A percentile compares a stretch with the other conserved stretches of the same genome.
phyloP scores from a whole-genome alignment of 2,888 invertebrate genomes.

The Nycteola revayana region DNA sequence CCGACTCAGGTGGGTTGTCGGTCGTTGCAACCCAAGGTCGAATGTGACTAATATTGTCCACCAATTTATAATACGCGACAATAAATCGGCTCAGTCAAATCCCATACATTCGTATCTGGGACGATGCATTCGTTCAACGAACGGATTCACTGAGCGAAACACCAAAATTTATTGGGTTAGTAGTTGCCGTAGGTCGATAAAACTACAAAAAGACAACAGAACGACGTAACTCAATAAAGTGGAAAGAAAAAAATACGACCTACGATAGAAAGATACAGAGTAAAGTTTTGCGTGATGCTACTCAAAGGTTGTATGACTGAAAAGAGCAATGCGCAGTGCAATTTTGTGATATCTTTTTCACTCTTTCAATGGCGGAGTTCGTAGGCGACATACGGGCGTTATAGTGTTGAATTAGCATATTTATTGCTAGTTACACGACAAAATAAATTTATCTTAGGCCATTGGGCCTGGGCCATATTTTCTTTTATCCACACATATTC shows the following conservation, averaged over 20 bases:
- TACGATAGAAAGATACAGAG: conserved; percentile 61
- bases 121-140: conserved; percentile 79
- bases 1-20: conserved; percentile 2
- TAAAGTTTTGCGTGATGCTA: conserved; percentile 58
- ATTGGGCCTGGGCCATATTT: conserved; percentile 61
- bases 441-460: conserved; percentile 76
- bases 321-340: conserved; percentile 80
- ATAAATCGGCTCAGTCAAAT: conserved; percentile 65
- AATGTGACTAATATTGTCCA: conserved; percentile 30
- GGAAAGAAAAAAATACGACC: conserved; percentile 65
- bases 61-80: conserved; percentile 41
- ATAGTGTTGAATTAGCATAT: conserved; percentile 80
- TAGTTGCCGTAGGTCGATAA: conserved; percentile 82
- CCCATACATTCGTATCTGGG: conserved; percentile 73
- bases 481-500: conserved; percentile 51
- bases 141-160: conserved; percentile 80
- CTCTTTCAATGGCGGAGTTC: conserved; percentile 69
- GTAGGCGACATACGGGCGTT: conserved; percentile 79
- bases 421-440: conserved; percentile 76
- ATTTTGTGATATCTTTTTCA: conserved; percentile 81
- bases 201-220: conserved; percentile 60
- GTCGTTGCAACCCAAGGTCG: conserved; percentile 4
- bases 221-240: conserved; percentile 66
- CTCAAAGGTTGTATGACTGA: conserved; percentile 70
- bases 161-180: conserved; percentile 82